A percentile compares a stretch with the other conserved stretches of the same genome.
Conservation (phyloP, 64 coral and sea anemone species). For the Actinia equina region DNA sequence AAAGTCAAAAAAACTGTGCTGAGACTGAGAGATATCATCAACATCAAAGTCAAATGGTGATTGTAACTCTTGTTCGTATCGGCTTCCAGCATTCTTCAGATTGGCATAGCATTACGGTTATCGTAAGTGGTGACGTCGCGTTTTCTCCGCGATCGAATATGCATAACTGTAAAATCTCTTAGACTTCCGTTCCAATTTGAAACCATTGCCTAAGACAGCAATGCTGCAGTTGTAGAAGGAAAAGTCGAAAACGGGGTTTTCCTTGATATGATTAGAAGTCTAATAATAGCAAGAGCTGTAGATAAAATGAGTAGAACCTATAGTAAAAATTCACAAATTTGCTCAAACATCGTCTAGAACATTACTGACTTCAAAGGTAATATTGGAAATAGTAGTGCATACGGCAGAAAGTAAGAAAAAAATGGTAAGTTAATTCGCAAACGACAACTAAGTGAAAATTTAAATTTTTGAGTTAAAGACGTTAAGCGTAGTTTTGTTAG, state of each 20-base stretch:
- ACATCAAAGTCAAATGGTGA: not conserved
- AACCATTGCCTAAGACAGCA: not conserved
- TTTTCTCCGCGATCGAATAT: not conserved
- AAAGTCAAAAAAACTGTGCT: not conserved
- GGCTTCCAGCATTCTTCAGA: not conserved
- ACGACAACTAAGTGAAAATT: too few relatives aligned
- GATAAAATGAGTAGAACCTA: not conserved
- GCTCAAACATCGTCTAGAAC: not conserved
- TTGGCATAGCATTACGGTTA: not conserved
- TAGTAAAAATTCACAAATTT: not conserved
- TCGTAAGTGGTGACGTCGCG: not conserved
- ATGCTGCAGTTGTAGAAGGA: not conserved
- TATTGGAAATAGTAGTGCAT: not conserved
- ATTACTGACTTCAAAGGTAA: not conserved
- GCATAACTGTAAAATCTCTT: not conserved
- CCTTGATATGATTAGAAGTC: not conserved
- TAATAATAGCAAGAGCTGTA: not conserved
- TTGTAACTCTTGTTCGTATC: not conserved
- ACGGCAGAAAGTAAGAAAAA: not conserved
- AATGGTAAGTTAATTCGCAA: not conserved
- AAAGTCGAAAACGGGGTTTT: not conserved
- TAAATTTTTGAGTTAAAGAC: too few relatives aligned
- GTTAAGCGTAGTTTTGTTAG: too few relatives aligned
- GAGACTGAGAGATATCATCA: too few relatives aligned
- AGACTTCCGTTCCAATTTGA: not conserved